A percentile compares a stretch with the other conserved stretches of the same genome.
Evolutionary conservation across 2,797 vertebrate genomes (phyloP).

Genomic region (Sebastes cheni): DNA sequence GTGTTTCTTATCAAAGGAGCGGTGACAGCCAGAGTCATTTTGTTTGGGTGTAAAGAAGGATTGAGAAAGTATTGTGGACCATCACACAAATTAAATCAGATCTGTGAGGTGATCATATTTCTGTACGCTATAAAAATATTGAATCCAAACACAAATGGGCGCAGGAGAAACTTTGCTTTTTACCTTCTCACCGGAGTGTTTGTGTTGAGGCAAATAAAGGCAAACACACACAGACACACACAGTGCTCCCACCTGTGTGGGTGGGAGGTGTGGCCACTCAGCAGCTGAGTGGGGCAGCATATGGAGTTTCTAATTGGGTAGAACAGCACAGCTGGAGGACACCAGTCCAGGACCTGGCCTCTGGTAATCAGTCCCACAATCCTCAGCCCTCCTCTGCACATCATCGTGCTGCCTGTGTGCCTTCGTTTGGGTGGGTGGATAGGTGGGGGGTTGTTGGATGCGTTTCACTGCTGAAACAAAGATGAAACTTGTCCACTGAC

Average conservation of each 20-base stretch:
- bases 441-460: not conserved
- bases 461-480: slow-evolving; percentile 3
- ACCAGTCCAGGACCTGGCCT: slow-evolving; percentile 78
- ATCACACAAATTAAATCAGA: slow-evolving; percentile 20
- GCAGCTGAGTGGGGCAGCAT: slow-evolving; percentile 80
- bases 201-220: slow-evolving; percentile 35
- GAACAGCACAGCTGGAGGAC: slow-evolving; percentile 87
- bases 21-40: slow-evolving; percentile 28
- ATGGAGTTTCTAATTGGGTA: slow-evolving; percentile 87
- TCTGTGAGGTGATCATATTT: not conserved
- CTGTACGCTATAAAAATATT: not conserved
- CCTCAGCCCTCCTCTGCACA: slow-evolving; percentile 60
- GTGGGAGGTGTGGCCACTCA: slow-evolving; percentile 69
- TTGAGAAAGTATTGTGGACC: slow-evolving; percentile 16
- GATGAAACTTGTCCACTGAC: not conserved
- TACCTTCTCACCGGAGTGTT: not conserved
- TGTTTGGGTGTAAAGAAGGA: slow-evolving; percentile 35
- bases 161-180: slow-evolving; percentile 34
- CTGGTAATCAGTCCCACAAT: slow-evolving; percentile 79
- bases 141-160: not conserved
- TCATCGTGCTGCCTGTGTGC: slow-evolving; percentile 1
- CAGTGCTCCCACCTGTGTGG: slow-evolving; percentile 70
- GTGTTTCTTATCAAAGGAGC: slow-evolving; percentile 72
- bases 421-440: not conserved
- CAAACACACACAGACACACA: slow-evolving; percentile 13